phyloP scores from a whole-genome alignment of 2,797 vertebrate genomes.

The Catamblyrhynchus diadema region DNA sequence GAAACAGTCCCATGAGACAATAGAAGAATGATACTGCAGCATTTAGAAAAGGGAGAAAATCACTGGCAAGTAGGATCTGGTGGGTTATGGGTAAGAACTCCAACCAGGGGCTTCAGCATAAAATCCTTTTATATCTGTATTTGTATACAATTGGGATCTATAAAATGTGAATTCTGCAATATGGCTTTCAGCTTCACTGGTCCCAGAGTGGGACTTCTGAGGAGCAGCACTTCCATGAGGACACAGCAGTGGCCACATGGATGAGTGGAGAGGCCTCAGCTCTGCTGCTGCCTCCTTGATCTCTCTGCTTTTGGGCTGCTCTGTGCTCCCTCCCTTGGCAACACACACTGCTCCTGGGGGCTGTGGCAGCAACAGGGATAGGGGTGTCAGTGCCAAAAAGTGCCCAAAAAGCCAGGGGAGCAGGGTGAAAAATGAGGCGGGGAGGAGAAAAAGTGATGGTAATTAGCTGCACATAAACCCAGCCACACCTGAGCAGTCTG shows the following conservation, averaged over 20 bases:
- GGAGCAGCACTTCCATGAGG: background rate
- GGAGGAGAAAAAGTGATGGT: background rate
- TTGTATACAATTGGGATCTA: background rate
- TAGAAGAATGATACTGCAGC: background rate
- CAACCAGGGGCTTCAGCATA: background rate
- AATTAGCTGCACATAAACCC: background rate
- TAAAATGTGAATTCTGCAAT: background rate
- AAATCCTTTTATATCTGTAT: background rate
- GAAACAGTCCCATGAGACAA: background rate
- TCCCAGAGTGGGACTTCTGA: background rate
- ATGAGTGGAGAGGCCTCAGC: background rate
- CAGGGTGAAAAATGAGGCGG: background rate
- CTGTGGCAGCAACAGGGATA: accelerated
- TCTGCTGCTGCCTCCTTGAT: background rate
- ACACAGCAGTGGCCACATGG: background rate
- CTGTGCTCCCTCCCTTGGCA: background rate
- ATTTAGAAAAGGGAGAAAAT: background rate
- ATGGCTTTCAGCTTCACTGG: background rate
- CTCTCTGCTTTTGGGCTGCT: background rate
- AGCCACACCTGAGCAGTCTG: background rate
- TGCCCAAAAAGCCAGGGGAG: background rate
- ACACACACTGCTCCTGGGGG: accelerated
- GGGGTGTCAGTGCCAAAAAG: background rate
- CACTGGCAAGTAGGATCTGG: background rate
- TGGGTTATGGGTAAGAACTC: background rate